Conservation (phyloP, 2,797 vertebrate species). For the Sebastes dallii region DNA sequence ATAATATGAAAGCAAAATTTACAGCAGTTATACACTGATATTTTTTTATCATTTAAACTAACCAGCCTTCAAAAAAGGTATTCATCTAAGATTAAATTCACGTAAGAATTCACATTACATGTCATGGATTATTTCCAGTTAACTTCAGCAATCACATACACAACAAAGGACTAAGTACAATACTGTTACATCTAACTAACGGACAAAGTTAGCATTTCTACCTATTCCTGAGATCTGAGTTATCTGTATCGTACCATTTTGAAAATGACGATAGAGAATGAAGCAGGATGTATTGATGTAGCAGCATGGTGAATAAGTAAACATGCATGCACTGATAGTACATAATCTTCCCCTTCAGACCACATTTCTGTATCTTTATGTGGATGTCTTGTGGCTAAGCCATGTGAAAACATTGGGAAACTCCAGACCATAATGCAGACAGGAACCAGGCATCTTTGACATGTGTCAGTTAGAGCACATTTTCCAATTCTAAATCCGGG, state of each 20-base stretch:
- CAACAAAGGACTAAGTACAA: conserved; percentile 42
- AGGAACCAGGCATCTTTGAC: conserved; percentile 23
- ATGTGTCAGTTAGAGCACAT: conserved; percentile 17
- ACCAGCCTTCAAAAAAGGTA: conserved; percentile 61
- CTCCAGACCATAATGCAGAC: neutral
- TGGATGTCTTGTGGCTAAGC: conserved; percentile 11
- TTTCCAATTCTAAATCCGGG: conserved; percentile 14
- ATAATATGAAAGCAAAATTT: conserved; percentile 72
- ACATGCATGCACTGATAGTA: conserved; percentile 31
- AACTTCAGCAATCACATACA: conserved; percentile 62
- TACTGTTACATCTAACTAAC: conserved; percentile 48
- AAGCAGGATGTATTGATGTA: conserved; percentile 17
- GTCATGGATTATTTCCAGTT: conserved; percentile 44
- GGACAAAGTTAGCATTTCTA: conserved; percentile 40
- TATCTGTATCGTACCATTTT: conserved; percentile 4
- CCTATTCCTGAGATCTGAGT: conserved; percentile 68
- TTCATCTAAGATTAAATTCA: conserved; percentile 41
- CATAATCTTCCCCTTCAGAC: conserved; percentile 12
- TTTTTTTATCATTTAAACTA: conserved; percentile 47
- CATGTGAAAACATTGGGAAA: conserved; percentile 9
- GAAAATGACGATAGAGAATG: conserved; percentile 11
- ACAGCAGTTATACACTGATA: conserved; percentile 72
- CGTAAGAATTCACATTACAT: conserved; percentile 67
- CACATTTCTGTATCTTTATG: neutral
- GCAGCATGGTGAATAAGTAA: conserved; percentile 39